Base-by-base conservation (phyloP, 2,113 vertebrate genomes). In the Athene cunicularia region DNA sequence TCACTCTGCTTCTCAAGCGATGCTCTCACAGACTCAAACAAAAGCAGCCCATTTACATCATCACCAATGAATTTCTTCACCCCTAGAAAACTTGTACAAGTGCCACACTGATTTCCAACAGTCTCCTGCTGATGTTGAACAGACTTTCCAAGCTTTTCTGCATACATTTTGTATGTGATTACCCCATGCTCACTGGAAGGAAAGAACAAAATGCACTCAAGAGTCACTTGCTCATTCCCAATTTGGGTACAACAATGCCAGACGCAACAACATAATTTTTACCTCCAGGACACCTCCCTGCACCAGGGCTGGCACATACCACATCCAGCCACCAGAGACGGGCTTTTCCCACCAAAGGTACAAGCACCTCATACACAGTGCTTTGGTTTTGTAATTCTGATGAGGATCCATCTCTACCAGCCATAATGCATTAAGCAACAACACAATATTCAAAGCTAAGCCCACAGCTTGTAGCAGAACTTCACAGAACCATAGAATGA, bases 341-440 rank as follows among this genome's bases (percentile, higher is more conserved):
- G 16, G 32, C 4, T 0, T 13, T n/a, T 52, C 37, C 41, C 45
- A 27, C 50, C 2, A 0, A 28, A 79, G 60, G 47, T 47, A 63
- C 0, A 2, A 62, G 43, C 24, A 58, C 33, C 39, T 60, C 62
- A 67, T 2, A 26, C 11, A 8, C 60, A 74, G 72, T 67, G 56
- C 76, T 59, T 62, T 2, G 4, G 58, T n/a, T 72, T 6, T 45
- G 35, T 8, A 62, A 47, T 55, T 41, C 64, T 47, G 9, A 24
- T 6, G 5, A 88, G 32, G 28, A 6, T 20, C 50, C 55, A 33
- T 14, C 47, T 52, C 68, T 14, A 41, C 5, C 14, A 83, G 35
- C 21, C 71, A 33, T 8, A 67, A 66, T 0, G 4, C 22, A 45
- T 37, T 13, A 28, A 35, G 24, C 33, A 84, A n/a, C 33, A 59